Conservation (phyloP, 2,113 vertebrate genomes). For the Propithecus coquereli region DNA sequence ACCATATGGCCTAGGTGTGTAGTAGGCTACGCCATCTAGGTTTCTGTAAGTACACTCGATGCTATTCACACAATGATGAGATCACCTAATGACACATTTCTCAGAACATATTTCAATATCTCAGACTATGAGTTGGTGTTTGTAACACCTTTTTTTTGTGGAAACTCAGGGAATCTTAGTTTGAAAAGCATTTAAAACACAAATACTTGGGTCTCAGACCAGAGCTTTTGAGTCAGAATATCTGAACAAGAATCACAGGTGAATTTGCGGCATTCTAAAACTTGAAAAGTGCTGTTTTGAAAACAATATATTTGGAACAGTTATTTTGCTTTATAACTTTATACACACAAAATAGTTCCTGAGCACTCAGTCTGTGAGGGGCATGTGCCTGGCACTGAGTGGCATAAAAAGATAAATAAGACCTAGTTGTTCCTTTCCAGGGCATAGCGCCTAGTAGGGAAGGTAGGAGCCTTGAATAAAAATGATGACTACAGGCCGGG, state of each 20-base stretch:
- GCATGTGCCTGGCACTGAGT: not conserved
- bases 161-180: not conserved
- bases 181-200: not conserved
- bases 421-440: not conserved
- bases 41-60: not conserved
- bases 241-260: not conserved
- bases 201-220: not conserved
- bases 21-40: not conserved
- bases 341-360: not conserved
- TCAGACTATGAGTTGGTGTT: not conserved
- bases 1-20: not conserved
- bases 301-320: not conserved
- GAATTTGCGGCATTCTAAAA: not conserved
- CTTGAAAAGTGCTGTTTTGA: not conserved
- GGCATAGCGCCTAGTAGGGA: not conserved
- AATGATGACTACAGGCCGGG: not conserved
- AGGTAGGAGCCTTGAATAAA: not conserved
- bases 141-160: not conserved
- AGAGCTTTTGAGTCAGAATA: not conserved
- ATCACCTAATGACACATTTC: not conserved
- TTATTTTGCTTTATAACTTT: not conserved
- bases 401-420: not conserved
- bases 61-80: not conserved
- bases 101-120: not conserved
- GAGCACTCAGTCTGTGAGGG: not conserved